phyloP scores from a whole-genome alignment of 2,797 vertebrate genomes.

The Perodicticus potto region DNA sequence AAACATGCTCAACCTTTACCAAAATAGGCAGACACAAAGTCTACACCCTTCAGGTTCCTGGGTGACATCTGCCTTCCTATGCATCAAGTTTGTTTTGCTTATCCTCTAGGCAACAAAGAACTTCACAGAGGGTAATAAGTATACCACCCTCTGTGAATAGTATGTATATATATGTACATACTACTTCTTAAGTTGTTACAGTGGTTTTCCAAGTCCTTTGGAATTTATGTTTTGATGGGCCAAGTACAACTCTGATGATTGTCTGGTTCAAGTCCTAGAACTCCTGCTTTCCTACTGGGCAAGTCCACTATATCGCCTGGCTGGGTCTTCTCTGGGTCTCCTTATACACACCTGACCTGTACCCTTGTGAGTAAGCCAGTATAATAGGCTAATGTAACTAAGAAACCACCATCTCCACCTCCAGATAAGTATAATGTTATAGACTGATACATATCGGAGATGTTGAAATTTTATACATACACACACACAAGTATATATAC shows the following conservation, averaged over 20 bases:
- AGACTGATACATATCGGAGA: not conserved
- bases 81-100: not conserved
- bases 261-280: not conserved
- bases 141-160: too few species aligned
- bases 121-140: not conserved
- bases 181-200: not conserved
- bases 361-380: not conserved
- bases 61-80: not conserved
- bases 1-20: not conserved
- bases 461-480: constrained; percentile 17
- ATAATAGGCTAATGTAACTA: not conserved
- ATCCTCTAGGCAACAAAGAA: not conserved
- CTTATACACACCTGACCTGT: not conserved
- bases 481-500: too few species aligned
- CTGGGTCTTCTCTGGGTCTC: not conserved
- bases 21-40: not conserved
- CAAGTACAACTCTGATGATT: not conserved
- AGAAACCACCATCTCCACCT: not conserved
- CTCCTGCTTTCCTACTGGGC: not conserved
- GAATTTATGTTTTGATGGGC: not conserved
- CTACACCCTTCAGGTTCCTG: not conserved
- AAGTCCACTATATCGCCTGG: not conserved
- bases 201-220: not conserved
- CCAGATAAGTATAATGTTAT: not conserved
- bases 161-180: too few species aligned